Percentiles rank a stretch among this genome's conserved stretches.
Conservation (phyloP, 2,797 vertebrate species). For the Delichon dasypus region DNA sequence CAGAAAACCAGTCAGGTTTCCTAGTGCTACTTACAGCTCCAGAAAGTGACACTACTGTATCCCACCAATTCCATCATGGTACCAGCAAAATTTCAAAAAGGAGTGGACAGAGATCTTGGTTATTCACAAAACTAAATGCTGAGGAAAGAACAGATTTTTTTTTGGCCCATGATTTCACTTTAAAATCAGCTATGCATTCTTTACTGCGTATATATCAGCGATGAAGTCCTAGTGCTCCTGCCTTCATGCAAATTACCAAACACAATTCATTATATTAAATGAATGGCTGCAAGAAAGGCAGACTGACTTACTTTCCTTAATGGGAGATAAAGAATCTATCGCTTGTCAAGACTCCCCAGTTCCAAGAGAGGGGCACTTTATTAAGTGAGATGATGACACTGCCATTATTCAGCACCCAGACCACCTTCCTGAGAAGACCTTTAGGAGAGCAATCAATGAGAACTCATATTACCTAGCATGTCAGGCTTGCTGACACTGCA, state of each 20-base stretch:
- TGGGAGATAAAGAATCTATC: neutral
- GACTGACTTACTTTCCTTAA: neutral
- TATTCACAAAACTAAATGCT: neutral
- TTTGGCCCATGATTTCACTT: neutral
- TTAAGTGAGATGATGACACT: neutral
- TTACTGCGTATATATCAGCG: neutral
- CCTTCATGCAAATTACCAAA: neutral
- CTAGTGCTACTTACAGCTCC: neutral
- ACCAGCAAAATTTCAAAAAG: neutral
- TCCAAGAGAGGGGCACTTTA: neutral
- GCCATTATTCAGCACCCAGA: neutral
- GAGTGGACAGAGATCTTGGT: neutral
- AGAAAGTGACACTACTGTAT: neutral
- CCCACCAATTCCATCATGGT: neutral
- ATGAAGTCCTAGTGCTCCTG: neutral
- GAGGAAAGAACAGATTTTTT: neutral
- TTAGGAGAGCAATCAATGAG: neutral
- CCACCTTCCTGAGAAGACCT: neutral
- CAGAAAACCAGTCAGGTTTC: neutral
- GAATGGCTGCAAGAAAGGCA: neutral
- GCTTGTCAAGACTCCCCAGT: neutral
- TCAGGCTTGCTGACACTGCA: neutral
- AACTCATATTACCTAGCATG: neutral
- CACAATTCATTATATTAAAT: neutral
- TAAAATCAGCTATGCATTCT: neutral